Percentiles rank a stretch among this genome's conserved stretches.
phyloP scores from a whole-genome alignment of 1,140 invertebrate species.

The Wasmannia auropunctata region DNA sequence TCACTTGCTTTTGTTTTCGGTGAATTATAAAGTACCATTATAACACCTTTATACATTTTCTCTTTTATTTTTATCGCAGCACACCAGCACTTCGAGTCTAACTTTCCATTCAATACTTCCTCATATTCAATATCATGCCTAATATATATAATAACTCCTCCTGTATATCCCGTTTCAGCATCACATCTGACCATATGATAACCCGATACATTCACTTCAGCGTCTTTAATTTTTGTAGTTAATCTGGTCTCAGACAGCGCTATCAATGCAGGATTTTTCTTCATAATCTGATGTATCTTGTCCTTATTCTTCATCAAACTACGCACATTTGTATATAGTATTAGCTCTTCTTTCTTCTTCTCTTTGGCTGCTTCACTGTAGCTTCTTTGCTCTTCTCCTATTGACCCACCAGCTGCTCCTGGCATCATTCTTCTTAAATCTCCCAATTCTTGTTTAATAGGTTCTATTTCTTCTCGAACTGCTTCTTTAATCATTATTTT shows the following conservation, averaged over 20 bases:
- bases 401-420: no score
- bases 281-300: neutral
- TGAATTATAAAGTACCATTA: neutral
- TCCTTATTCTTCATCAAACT: neutral
- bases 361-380: no score
- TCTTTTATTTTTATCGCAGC: neutral
- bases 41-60: neutral
- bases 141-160: neutral
- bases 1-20: neutral
- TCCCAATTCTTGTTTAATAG: no score
- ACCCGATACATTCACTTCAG: neutral
- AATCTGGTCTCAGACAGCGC: neutral
- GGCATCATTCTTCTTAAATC: no score
- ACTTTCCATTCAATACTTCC: neutral
- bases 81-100: slow-evolving; percentile 5
- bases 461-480: no score
- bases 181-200: slow-evolving; percentile 45
- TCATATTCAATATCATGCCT: slow-evolving; percentile 20
- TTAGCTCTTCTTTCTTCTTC: neutral
- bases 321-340: neutral
- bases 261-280: neutral
- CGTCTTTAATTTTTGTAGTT: neutral
- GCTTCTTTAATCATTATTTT: no score
- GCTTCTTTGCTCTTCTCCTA: no score
- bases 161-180: slow-evolving; percentile 32